These are phyloP conservation scores for Turritopsis dohrnii DNA, from an alignment of 30 jellyfish, hydroid and myxozoan genomes.

Conservation along the genomic window DNA sequence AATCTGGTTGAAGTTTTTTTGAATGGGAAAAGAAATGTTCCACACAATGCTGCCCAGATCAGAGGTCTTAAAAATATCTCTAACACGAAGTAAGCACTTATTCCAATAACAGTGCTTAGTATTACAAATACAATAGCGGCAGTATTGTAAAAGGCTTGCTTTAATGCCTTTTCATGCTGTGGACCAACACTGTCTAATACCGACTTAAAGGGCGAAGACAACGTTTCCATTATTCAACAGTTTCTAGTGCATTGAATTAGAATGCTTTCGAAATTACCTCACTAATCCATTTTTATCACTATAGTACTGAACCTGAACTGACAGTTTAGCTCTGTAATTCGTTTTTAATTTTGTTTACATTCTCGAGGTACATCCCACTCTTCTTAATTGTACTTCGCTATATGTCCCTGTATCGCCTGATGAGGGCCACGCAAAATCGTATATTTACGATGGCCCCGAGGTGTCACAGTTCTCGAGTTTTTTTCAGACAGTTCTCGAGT, in stretches of 20 bases:
- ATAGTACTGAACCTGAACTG: no score
- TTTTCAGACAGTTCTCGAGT: no score
- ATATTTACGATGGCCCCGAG: no score
- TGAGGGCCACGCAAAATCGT: no score
- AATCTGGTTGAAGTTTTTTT: slow-evolving; percentile 61
- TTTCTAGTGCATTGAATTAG: not conserved
- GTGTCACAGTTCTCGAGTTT: no score
- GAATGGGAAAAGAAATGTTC: slow-evolving; percentile 82
- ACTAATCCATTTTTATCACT: no score
- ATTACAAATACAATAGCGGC: slow-evolving; percentile 85
- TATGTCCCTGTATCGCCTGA: no score
- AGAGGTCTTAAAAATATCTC: slow-evolving; percentile 89
- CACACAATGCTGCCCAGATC: slow-evolving; percentile 93
- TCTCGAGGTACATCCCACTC: no score
- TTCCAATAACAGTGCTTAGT: slow-evolving; percentile 65
- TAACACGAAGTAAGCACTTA: slow-evolving; percentile 65
- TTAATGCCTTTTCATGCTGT: slow-evolving; percentile 72
- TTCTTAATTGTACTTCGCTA: no score
- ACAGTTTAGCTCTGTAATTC: no score
- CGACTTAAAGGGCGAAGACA: slow-evolving; percentile 70
- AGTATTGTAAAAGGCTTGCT: slow-evolving; percentile 88
- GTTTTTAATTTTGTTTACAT: no score
- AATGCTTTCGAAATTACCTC: not conserved
- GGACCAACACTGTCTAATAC: slow-evolving; percentile 71
- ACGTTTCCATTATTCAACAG: not conserved